Percentiles rank a stretch among this genome's conserved stretches.
phyloP scores from a whole-genome alignment of 2,113 vertebrate species.

The Beaufortia kweichowensis region DNA sequence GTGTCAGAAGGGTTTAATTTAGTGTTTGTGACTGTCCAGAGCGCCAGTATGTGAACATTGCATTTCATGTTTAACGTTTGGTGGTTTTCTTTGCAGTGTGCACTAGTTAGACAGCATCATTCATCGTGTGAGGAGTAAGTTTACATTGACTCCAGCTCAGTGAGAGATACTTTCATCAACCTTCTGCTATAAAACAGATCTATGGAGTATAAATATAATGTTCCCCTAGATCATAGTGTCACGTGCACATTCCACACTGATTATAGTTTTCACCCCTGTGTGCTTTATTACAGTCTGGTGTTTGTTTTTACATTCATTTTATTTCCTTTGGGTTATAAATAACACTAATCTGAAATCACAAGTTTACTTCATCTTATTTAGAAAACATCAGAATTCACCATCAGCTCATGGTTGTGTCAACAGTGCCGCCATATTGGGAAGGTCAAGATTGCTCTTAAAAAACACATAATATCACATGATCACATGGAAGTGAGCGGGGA shows the following conservation, averaged over 20 bases:
- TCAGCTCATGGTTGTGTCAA: too few relatives aligned
- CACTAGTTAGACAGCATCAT: background rate
- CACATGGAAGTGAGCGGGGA: too few relatives aligned
- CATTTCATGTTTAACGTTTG: too few relatives aligned
- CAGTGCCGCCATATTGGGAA: too few relatives aligned
- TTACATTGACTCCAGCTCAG: background rate
- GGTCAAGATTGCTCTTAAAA: too few relatives aligned
- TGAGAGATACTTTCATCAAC: background rate
- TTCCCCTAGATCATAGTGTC: background rate
- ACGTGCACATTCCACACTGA: conserved; percentile 10
- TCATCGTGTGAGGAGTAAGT: background rate
- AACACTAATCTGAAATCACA: background rate
- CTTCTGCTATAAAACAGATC: background rate
- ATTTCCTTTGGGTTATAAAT: background rate
- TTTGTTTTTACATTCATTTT: background rate
- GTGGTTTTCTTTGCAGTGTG: background rate
- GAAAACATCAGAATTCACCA: too few relatives aligned
- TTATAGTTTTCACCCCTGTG: conserved; percentile 8
- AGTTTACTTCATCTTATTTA: too few relatives aligned
- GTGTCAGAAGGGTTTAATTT: conserved; percentile 54
- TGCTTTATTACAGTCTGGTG: background rate
- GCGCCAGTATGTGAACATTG: too few relatives aligned
- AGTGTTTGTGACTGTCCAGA: too few relatives aligned
- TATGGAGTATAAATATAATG: background rate
- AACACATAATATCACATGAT: too few relatives aligned